Evolutionary conservation across 2,797 vertebrate species (phyloP).

Genomic region (Sebastiscus albofasciatus): DNA sequence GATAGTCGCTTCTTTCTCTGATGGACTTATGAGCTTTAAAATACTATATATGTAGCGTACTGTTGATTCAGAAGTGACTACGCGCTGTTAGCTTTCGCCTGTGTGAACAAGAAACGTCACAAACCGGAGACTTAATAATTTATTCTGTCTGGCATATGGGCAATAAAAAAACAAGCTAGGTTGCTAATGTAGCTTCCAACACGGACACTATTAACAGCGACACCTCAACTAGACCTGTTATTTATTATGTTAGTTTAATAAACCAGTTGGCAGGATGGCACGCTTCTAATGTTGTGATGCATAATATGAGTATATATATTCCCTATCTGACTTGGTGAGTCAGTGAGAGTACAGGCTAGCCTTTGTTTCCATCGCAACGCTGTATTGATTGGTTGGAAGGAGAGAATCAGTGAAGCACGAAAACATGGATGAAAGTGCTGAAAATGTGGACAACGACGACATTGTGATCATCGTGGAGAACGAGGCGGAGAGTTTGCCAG

Average conservation of each 20-base stretch:
- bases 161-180: slow-evolving; percentile 37
- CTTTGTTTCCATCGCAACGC: slow-evolving; percentile 39
- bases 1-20: slow-evolving; percentile 16
- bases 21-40: not conserved
- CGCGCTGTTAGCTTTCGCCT: not conserved
- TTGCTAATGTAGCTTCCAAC: slow-evolving; percentile 65
- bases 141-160: not conserved
- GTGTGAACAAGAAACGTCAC: not conserved
- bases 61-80: not conserved
- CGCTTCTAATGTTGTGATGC: not conserved
- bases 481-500: slow-evolving; percentile 94
- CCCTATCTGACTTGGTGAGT: not conserved
- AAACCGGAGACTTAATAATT: not conserved
- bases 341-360: not conserved
- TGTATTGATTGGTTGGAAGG: slow-evolving; percentile 16
- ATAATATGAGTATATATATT: not conserved
- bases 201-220: slow-evolving; percentile 5
- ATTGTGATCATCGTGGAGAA: slow-evolving; percentile 91
- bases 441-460: slow-evolving; percentile 78
- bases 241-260: not conserved
- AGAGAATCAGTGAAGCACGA: not conserved
- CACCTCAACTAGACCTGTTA: not conserved
- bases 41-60: not conserved
- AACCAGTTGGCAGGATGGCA: not conserved
- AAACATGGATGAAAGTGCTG: slow-evolving; percentile 77